Evolutionary conservation across 2,113 vertebrate genomes (phyloP).

Genomic region (Carassius gibelio): DNA sequence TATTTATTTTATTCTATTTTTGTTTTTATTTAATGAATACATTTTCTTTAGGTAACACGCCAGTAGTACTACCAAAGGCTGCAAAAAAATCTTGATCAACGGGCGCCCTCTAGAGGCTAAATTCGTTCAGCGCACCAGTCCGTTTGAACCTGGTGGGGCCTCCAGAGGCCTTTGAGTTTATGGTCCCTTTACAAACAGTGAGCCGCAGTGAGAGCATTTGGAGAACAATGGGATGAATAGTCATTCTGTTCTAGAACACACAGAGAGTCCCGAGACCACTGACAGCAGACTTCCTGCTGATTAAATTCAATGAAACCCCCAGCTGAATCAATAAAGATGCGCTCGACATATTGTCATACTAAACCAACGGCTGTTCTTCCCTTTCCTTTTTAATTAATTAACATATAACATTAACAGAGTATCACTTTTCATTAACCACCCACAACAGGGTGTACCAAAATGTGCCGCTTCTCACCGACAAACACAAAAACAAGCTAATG

Average conservation of each 20-base stretch:
- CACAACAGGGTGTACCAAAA: neutral
- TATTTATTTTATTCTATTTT: neutral
- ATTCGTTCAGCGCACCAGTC: neutral
- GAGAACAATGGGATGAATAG: slow-evolving; percentile 55
- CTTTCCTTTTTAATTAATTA: slow-evolving; percentile 8
- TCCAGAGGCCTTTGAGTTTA: slow-evolving; percentile 45
- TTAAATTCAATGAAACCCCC: slow-evolving; percentile 47
- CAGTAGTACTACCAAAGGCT: neutral
- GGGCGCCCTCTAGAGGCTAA: slow-evolving; percentile 59
- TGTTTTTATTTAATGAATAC: neutral
- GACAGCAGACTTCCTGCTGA: slow-evolving; percentile 57
- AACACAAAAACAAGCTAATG: slow-evolving; percentile 1
- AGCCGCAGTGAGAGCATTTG: slow-evolving; percentile 29
- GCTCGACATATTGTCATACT: slow-evolving; percentile 17
- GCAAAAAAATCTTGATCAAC: neutral
- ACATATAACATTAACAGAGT: slow-evolving; percentile 9
- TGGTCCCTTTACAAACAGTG: slow-evolving; percentile 47
- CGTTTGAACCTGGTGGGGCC: slow-evolving; percentile 3
- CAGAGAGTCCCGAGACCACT: slow-evolving; percentile 31
- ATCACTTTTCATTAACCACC: neutral
- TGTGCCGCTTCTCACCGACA: neutral
- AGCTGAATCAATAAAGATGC: slow-evolving; percentile 56
- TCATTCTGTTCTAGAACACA: slow-evolving; percentile 50
- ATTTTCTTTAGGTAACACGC: neutral
- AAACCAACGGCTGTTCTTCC: slow-evolving; percentile 26